Conservation (phyloP, 2,113 vertebrate species). For the Sapajus apella region DNA sequence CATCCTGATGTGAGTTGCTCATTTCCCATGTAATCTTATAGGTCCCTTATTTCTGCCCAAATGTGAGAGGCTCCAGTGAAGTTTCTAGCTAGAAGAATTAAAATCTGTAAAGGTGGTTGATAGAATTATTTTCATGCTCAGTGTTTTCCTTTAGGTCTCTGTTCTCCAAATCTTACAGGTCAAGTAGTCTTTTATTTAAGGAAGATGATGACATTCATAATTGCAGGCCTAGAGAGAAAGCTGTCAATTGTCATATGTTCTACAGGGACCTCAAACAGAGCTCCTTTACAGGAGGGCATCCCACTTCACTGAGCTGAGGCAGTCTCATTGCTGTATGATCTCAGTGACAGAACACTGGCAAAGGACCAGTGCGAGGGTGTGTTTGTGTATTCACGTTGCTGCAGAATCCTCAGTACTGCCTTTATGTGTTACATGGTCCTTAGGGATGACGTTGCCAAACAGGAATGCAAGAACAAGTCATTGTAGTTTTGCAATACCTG, state of each 20-base stretch:
- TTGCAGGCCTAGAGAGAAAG: not conserved
- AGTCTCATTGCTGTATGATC: fast-evolving
- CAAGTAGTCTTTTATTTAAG: not conserved
- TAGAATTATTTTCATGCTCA: not conserved
- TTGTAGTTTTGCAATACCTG: not conserved
- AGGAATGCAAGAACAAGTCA: not conserved
- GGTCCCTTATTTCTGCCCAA: not conserved
- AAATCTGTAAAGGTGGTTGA: not conserved
- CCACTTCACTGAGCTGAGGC: not conserved
- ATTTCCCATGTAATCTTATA: not conserved
- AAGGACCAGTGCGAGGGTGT: not conserved
- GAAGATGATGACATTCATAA: not conserved
- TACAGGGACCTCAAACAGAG: not conserved
- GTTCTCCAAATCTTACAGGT: not conserved
- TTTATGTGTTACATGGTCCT: not conserved
- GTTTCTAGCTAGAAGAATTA: not conserved
- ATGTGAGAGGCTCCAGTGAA: not conserved
- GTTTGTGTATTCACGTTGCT: not conserved
- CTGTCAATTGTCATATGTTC: fast-evolving
- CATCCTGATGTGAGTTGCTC: not conserved
- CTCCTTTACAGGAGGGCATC: not conserved
- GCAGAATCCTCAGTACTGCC: not conserved
- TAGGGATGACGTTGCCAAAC: not conserved
- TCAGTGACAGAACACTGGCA: not conserved
- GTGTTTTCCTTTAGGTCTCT: not conserved